Evolutionary conservation across 2,888 invertebrate genomes (phyloP).

Genomic region (Pseudococcus viburni): DNA sequence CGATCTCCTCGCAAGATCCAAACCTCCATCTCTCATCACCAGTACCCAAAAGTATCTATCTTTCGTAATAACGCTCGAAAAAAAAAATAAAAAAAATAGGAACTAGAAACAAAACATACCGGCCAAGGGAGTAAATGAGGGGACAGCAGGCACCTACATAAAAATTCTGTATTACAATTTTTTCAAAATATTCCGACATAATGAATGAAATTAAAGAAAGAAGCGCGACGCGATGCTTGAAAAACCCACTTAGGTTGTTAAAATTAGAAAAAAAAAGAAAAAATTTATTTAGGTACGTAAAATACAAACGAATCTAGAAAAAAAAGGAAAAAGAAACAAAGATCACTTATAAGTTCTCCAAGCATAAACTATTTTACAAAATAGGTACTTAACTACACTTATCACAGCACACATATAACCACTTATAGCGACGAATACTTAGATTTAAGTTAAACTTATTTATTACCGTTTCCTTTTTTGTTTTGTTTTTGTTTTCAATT

Average conservation of each 20-base stretch:
- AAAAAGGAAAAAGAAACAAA: conserved; percentile 37
- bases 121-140: neutral
- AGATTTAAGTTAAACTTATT: conserved; percentile 45
- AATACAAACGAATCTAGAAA: conserved; percentile 48
- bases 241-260: conserved; percentile 18
- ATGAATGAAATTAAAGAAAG: neutral
- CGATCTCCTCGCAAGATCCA: neutral
- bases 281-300: conserved; percentile 44
- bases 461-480: conserved; percentile 29
- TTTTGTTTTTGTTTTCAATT: neutral
- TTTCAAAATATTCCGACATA: neutral
- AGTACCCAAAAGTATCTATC: neutral
- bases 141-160: neutral
- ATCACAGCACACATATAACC: conserved; percentile 51
- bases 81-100: conserved; percentile 3
- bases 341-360: conserved; percentile 47
- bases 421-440: conserved; percentile 49
- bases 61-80: neutral
- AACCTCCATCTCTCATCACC: neutral
- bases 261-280: conserved; percentile 27
- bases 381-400: conserved; percentile 47
- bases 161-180: neutral
- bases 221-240: conserved; percentile 26
- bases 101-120: neutral
- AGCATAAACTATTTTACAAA: conserved; percentile 46